Evolutionary conservation across 2,888 invertebrate species (phyloP).

Genomic region (Cotesia congregata): DNA sequence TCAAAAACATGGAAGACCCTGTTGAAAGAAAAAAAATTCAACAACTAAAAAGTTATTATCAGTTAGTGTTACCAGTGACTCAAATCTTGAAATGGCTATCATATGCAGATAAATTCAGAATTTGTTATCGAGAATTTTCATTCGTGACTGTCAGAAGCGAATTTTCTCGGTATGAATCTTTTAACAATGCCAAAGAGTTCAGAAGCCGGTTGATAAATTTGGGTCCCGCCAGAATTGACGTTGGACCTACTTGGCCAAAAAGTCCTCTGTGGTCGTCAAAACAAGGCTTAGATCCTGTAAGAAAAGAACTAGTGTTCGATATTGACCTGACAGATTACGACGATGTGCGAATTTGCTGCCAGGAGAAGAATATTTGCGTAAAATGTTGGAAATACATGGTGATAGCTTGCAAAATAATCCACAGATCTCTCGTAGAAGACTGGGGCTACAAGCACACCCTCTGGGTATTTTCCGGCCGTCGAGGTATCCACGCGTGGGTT

Average conservation of each 20-base stretch:
- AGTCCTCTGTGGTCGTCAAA: constrained; percentile 11
- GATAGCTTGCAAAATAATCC: constrained; percentile 91
- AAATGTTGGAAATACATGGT: constrained; percentile 99
- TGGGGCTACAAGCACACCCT: constrained; percentile 94
- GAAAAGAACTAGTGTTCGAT: constrained; percentile 97
- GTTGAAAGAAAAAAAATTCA: too few species aligned
- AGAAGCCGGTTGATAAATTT: neutral
- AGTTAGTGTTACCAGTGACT: too few species aligned
- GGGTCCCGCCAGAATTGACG: neutral
- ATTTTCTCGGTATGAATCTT: neutral
- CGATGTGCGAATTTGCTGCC: constrained; percentile 92
- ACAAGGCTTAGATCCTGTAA: constrained; percentile 64
- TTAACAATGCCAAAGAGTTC: neutral
- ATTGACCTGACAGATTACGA: constrained; percentile 99
- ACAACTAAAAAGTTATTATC: too few species aligned
- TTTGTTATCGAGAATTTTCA: neutral
- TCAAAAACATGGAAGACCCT: too few species aligned
- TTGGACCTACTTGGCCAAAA: neutral
- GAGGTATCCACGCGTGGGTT: constrained; percentile 99
- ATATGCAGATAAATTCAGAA: too few species aligned
- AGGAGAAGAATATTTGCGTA: constrained; percentile 89
- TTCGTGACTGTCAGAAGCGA: neutral
- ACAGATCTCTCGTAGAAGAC: constrained; percentile 86
- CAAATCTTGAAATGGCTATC: neutral
- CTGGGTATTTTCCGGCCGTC: constrained; percentile 98